These are phyloP conservation scores for Theretra japonica DNA, from an alignment of 2,888 invertebrate genomes.

Conservation along the genomic window DNA sequence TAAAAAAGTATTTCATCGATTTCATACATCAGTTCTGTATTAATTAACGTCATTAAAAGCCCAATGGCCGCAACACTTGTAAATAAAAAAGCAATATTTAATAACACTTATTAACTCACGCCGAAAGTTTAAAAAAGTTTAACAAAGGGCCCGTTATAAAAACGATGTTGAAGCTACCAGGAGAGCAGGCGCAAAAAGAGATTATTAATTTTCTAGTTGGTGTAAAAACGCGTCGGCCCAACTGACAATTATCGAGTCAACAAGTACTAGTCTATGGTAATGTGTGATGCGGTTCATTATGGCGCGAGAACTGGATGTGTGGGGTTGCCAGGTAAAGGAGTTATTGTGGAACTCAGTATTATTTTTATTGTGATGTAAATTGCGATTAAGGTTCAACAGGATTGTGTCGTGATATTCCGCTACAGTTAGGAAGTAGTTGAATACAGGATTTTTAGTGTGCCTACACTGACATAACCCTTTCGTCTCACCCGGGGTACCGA, in stretches of 20 bases:
- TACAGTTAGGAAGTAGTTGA: too few relatives aligned
- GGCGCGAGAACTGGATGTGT: constrained; percentile 9
- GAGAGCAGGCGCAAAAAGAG: constrained; percentile 3
- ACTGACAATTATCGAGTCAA: constrained; percentile 30
- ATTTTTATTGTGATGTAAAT: not conserved
- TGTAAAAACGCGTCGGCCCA: not conserved
- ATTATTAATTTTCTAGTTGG: constrained; percentile 11
- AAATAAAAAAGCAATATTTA: not conserved
- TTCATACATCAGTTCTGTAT: not conserved
- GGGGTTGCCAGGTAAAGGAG: constrained; percentile 16
- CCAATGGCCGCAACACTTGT: not conserved
- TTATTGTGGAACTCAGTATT: not conserved
- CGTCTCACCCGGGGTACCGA: too few relatives aligned
- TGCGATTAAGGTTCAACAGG: too few relatives aligned
- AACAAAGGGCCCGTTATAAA: constrained; percentile 5
- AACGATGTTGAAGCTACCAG: not conserved
- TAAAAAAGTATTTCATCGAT: not conserved
- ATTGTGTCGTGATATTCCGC: too few relatives aligned
- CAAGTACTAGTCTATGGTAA: constrained; percentile 19
- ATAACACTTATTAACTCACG: not conserved
- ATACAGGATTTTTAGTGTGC: too few relatives aligned
- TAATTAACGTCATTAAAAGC: not conserved
- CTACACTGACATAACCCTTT: too few relatives aligned
- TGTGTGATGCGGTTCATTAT: constrained; percentile 27
- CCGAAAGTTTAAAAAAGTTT: not conserved